phyloP scores from a whole-genome alignment of 2,888 invertebrate species.

The Leptarthrus brevirostris region DNA sequence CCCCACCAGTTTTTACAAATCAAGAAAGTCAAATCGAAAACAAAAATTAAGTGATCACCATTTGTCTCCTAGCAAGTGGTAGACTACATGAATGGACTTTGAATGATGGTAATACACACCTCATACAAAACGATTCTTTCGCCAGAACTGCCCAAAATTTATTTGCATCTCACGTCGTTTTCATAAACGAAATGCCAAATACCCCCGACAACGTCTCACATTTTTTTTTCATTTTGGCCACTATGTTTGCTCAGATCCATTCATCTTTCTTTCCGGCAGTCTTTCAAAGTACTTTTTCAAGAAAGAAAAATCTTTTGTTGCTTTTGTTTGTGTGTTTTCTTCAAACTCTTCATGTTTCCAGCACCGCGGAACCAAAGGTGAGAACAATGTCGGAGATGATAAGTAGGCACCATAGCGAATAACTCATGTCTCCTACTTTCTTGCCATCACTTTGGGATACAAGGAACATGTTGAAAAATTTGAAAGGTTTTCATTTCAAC shows the following conservation, averaged over 20 bases:
- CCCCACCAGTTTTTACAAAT: too few species aligned
- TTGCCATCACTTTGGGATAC: not conserved
- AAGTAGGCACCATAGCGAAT: conserved; percentile 44
- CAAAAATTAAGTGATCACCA: conserved; percentile 31
- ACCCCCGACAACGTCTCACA: conserved; percentile 24
- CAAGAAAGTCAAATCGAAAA: not conserved
- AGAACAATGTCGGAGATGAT: conserved; percentile 23
- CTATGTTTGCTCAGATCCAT: conserved; percentile 39
- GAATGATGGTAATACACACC: conserved; percentile 11
- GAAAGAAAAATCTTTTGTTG: not conserved
- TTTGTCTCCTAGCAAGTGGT: conserved; percentile 27
- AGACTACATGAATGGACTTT: not conserved
- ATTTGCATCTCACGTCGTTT: conserved; percentile 24
- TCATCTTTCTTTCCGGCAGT: conserved; percentile 10
- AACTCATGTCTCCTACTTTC: conserved; percentile 17
- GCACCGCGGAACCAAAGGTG: conserved; percentile 13
- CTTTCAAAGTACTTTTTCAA: not conserved
- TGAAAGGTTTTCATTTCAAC: not conserved
- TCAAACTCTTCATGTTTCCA: conserved; percentile 12
- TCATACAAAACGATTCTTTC: conserved; percentile 10
- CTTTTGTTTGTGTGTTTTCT: conserved; percentile 28
- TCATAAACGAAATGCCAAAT: not conserved
- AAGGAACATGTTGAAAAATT: conserved; percentile 13
- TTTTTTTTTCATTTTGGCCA: conserved; percentile 5
- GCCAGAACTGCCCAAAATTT: conserved; percentile 2